phyloP scores from a whole-genome alignment of 2,113 vertebrate species.

The Glareola pratincola region DNA sequence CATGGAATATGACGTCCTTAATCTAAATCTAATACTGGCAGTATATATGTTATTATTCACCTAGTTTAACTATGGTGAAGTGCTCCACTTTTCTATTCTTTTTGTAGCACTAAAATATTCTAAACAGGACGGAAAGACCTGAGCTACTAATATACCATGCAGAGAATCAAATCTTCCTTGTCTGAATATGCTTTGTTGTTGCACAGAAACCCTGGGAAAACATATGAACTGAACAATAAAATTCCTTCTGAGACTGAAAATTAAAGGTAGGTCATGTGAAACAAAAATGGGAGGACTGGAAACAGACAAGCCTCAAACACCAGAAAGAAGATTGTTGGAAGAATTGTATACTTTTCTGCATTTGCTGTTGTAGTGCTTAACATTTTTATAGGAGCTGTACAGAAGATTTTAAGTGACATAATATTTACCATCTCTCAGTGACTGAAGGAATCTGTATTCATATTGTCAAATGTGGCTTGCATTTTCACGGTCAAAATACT shows the following conservation, averaged over 20 bases:
- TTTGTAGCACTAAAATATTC: background rate
- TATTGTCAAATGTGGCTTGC: background rate
- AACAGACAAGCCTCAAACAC: background rate
- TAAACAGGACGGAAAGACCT: background rate
- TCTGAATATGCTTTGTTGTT: background rate
- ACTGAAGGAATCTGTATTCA: background rate
- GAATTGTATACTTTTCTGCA: slow-evolving; percentile 1
- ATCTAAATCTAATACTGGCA: background rate
- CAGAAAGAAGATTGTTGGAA: background rate
- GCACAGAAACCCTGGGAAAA: background rate
- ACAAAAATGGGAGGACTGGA: slow-evolving; percentile 14
- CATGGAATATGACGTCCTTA: background rate
- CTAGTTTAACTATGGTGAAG: background rate
- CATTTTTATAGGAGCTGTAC: background rate
- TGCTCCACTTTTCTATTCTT: background rate
- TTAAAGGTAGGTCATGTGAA: background rate
- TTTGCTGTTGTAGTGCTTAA: background rate
- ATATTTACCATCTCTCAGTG: background rate
- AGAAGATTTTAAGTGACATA: background rate
- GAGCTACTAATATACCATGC: background rate
- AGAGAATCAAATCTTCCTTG: background rate
- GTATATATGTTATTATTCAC: background rate
- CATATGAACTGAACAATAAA: slow-evolving; percentile 2
- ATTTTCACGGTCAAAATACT: background rate
- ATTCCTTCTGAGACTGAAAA: background rate